Base-by-base conservation (phyloP, 2,113 vertebrate genomes). In the Gobius niger region DNA sequence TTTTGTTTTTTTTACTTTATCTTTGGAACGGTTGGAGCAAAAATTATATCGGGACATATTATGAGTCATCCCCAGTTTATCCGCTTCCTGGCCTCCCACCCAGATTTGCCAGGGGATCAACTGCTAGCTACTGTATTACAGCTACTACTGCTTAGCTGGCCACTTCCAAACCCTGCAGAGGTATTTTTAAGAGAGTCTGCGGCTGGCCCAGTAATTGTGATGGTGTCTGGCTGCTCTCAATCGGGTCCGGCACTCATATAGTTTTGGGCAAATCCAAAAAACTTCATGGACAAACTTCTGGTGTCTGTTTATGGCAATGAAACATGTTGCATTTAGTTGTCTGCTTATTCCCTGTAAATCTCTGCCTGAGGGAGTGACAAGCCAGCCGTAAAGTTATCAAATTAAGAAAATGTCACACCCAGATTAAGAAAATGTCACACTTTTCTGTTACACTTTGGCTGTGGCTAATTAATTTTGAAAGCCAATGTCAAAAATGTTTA, bases 181-280 rank as follows among this genome's bases (percentile, higher is more conserved):
- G 85, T 90, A 88, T 90, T 91, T 91, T 92, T 88, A 90, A 90
- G 84, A 91, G 87, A 91, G 90, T 91, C 91, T 92, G 91, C 88
- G 88, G 90, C 84, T 12, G 18, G 64, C 67, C 47, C 72, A 78
- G 85, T 90, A 90, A 91, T 89, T 90, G 86, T 88, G 85, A 86
- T 71, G 76, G 88, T 85, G 88, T 90, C 88, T 91, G 87, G 86
- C 80, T 78, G 85, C 80, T 87, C 75, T 80, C 75, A 77, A 53
- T 72, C 19, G 76, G 65, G 75, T 86, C 75, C 69, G 40, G 79
- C 80, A 74, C 65, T 62, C 77, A 83, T 81, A 70, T 67, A 81
- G 77, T 72, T 82, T 73, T 65, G 76, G 78, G 76, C 76, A 75
- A 83, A 82, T 9, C 70, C 75, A 65, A 44, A 65, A 65, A 44